phyloP scores from a whole-genome alignment of 1,140 invertebrate genomes.

The Alviniconcha marisindica region DNA sequence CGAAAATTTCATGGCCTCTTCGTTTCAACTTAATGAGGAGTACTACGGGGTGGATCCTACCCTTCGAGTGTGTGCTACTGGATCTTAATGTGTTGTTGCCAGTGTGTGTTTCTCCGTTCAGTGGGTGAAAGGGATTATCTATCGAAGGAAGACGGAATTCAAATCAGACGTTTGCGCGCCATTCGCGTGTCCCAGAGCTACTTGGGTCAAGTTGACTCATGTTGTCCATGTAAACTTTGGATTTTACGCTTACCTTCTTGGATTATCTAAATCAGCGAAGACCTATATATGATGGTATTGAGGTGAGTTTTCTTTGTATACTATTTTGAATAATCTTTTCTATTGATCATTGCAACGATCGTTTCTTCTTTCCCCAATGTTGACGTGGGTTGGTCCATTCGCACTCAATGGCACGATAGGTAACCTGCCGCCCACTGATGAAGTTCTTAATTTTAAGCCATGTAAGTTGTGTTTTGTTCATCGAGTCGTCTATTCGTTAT shows the following conservation, averaged over 20 bases:
- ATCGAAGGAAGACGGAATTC: slow-evolving; percentile 35
- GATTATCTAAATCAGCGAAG: background rate
- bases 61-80: slow-evolving; percentile 13
- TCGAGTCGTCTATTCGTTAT: background rate
- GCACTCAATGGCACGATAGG: slow-evolving; percentile 31
- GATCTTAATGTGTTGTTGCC: slow-evolving; percentile 27
- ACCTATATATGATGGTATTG: background rate
- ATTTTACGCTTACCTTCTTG: slow-evolving; percentile 25
- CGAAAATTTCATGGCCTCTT: slow-evolving; percentile 42
- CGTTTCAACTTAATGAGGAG: slow-evolving; percentile 38
- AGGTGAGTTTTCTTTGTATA: slow-evolving; percentile 12
- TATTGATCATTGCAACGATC: background rate
- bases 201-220: slow-evolving; percentile 41
- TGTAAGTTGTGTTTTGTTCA: background rate
- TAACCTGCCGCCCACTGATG: slow-evolving; percentile 35
- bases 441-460: background rate
- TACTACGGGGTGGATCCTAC: slow-evolving; percentile 30
- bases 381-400: slow-evolving; percentile 34
- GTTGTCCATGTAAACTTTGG: slow-evolving; percentile 43
- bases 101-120: slow-evolving; percentile 23
- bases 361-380: slow-evolving; percentile 37
- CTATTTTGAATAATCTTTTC: background rate
- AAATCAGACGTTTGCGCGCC: slow-evolving; percentile 44
- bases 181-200: slow-evolving; percentile 37
- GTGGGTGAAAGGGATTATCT: slow-evolving; percentile 30